phyloP scores from a whole-genome alignment of 2,797 vertebrate species.

The Limosa lapponica region DNA sequence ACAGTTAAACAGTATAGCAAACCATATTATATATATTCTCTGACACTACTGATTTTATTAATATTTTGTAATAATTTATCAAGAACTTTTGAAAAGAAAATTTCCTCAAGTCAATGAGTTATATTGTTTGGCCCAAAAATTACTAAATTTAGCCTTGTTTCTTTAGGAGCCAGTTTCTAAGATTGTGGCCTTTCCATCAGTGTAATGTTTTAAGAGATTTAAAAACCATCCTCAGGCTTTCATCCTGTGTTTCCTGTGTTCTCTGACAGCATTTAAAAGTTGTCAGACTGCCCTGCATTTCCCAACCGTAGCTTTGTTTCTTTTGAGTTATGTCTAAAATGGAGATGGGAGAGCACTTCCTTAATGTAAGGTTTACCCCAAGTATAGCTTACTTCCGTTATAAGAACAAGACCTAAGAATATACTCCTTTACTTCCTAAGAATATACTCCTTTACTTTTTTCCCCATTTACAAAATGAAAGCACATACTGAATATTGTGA shows the following conservation, averaged over 20 bases:
- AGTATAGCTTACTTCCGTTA: neutral
- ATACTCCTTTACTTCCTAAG: neutral
- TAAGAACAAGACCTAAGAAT: neutral
- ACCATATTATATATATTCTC: neutral
- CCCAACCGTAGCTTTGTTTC: neutral
- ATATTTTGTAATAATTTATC: neutral
- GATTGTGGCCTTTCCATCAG: rapidly evolving
- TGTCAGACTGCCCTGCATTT: neutral
- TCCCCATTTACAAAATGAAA: neutral
- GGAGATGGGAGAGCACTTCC: neutral
- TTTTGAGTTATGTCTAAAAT: neutral
- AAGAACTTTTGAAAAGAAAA: neutral
- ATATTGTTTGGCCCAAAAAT: neutral
- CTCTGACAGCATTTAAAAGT: neutral
- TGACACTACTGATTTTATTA: neutral
- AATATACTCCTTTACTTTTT: neutral
- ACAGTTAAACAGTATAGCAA: neutral
- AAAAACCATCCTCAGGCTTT: neutral
- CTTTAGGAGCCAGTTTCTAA: neutral
- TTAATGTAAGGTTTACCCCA: neutral
- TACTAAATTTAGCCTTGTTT: neutral
- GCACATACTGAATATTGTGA: neutral
- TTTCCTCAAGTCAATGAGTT: neutral
- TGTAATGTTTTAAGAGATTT: neutral
- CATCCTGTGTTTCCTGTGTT: neutral